Evolutionary conservation across 1,140 invertebrate species (phyloP).

Genomic region (Drosophila burlai): DNA sequence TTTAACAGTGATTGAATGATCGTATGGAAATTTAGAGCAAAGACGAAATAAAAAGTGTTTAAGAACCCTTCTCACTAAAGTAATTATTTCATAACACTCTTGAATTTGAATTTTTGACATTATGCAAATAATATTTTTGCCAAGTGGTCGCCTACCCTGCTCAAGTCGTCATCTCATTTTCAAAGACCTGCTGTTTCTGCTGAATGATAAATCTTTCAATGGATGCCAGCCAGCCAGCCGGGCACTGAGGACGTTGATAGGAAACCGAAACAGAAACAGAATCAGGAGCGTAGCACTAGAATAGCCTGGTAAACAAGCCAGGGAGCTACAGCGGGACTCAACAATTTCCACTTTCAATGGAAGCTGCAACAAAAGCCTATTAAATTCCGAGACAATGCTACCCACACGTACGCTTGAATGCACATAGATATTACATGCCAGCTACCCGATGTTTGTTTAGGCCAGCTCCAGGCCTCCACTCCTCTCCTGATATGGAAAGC

Average conservation of each 20-base stretch:
- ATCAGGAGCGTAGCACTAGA: not conserved
- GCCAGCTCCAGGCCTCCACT: slow-evolving; percentile 16
- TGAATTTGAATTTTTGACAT: no score
- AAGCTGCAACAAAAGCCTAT: slow-evolving; percentile 75
- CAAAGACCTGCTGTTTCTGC: slow-evolving; percentile 27
- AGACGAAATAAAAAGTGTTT: not conserved
- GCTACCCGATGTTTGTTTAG: slow-evolving; percentile 48
- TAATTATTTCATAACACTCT: no score
- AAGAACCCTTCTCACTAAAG: no score
- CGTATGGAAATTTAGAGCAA: not conserved
- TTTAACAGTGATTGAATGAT: not conserved
- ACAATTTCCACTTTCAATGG: slow-evolving; percentile 59
- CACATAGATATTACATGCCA: slow-evolving; percentile 50
- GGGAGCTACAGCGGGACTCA: slow-evolving; percentile 37
- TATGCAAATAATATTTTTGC: slow-evolving; percentile 1
- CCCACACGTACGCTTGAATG: slow-evolving; percentile 36
- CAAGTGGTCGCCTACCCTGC: slow-evolving; percentile 9
- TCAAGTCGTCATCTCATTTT: slow-evolving; percentile 13
- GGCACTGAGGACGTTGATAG: slow-evolving; percentile 22
- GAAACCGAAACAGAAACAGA: slow-evolving; percentile 35
- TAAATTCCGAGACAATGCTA: slow-evolving; percentile 71
- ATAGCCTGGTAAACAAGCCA: slow-evolving; percentile 48
- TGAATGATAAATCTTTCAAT: slow-evolving; percentile 77
- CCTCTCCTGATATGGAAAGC: slow-evolving; percentile 22
- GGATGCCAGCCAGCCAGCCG: slow-evolving; percentile 30